These are phyloP conservation scores for Eudyptes chrysolophus DNA, from an alignment of 2,113 vertebrate genomes.

Conservation along the genomic window DNA sequence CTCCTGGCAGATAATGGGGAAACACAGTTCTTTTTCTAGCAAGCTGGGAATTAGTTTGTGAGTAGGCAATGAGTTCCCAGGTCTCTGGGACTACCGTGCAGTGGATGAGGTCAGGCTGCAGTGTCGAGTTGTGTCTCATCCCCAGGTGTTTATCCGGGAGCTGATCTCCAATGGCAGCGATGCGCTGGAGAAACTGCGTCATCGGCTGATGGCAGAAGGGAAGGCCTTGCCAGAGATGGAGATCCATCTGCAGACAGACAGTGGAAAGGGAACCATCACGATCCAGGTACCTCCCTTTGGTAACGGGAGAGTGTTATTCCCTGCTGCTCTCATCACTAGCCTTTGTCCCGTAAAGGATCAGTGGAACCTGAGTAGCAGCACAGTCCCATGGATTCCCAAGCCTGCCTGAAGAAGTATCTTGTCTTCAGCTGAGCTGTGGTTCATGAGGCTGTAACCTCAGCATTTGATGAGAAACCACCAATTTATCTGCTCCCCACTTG, in stretches of 20 bases:
- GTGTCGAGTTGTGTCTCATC: neutral
- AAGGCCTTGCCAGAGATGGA: constrained; percentile 85
- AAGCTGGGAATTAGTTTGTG: neutral
- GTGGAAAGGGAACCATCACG: constrained; percentile 85
- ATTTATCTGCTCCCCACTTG: neutral
- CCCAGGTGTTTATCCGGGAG: constrained; percentile 94
- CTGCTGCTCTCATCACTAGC: neutral
- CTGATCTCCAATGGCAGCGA: constrained; percentile 95
- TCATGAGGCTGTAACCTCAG: neutral
- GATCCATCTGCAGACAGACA: constrained; percentile 91
- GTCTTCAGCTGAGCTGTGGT: neutral
- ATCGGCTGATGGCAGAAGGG: constrained; percentile 81
- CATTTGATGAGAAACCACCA: neutral
- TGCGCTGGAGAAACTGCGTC: constrained; percentile 92
- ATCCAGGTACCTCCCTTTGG: constrained; percentile 83
- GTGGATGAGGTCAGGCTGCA: neutral
- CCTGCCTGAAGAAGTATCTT: neutral
- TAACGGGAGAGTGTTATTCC: fast-evolving
- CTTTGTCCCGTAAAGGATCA: neutral
- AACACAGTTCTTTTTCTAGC: neutral
- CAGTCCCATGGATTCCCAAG: neutral
- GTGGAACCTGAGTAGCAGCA: neutral
- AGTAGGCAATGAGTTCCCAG: neutral
- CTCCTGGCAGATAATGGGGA: neutral
- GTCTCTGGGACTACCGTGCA: neutral